Conservation (phyloP, 2,797 vertebrate species). For the Lophius americanus region DNA sequence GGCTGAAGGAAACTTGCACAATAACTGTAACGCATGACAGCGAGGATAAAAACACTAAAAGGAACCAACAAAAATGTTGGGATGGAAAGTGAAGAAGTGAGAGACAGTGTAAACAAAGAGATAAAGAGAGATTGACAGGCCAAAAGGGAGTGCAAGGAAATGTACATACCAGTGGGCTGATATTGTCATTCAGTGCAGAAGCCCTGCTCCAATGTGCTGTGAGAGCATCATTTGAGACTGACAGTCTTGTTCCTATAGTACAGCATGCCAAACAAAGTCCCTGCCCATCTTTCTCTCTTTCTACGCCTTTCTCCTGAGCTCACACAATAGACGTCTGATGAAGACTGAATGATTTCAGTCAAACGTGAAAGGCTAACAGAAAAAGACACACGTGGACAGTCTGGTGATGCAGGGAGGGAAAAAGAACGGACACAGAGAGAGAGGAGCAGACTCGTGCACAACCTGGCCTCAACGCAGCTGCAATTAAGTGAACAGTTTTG, state of each 20-base stretch:
- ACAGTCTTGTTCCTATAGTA: slow-evolving; percentile 68
- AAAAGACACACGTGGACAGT: slow-evolving; percentile 45
- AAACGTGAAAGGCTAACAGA: slow-evolving; percentile 55
- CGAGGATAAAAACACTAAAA: slow-evolving; percentile 21
- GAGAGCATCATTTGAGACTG: slow-evolving; percentile 74
- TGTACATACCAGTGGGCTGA: slow-evolving; percentile 45
- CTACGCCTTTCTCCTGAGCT: slow-evolving; percentile 50
- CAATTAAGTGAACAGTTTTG: slow-evolving; percentile 77
- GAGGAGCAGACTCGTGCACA: slow-evolving; percentile 59
- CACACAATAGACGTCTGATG: slow-evolving; percentile 79
- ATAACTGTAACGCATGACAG: slow-evolving; percentile 28
- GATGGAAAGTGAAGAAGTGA: slow-evolving; percentile 18
- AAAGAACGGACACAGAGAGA: slow-evolving; percentile 21
- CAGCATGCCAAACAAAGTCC: slow-evolving; percentile 64
- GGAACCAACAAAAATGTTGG: slow-evolving; percentile 27
- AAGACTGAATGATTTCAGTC: slow-evolving; percentile 70
- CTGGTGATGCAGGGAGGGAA: slow-evolving; percentile 35
- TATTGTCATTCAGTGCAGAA: slow-evolving; percentile 69
- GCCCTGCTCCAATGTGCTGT: slow-evolving; percentile 63
- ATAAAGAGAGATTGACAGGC: slow-evolving; percentile 62
- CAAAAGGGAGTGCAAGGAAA: slow-evolving; percentile 61
- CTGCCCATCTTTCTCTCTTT: slow-evolving; percentile 49
- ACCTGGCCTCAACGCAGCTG: slow-evolving; percentile 67
- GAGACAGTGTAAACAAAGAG: slow-evolving; percentile 28
- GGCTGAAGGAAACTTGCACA: slow-evolving; percentile 47